Conservation (phyloP, 92 coral and sea anemone species). For the Epizoanthus ramosus region DNA sequence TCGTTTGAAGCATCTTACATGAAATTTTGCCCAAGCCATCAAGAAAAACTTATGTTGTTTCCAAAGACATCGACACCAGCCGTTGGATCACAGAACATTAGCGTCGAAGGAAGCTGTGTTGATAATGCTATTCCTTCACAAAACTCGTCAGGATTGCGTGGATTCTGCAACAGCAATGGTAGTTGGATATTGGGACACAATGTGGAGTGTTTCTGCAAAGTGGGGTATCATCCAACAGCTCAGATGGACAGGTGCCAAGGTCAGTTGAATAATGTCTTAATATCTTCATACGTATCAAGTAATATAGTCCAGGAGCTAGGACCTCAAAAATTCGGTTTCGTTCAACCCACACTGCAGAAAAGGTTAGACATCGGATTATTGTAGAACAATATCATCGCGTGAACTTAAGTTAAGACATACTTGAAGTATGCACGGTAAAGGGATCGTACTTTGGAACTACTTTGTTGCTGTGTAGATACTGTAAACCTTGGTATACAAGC, state of each 20-base stretch:
- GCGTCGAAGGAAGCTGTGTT: neutral
- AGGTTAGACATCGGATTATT: no score
- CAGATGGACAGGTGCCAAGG: constrained; percentile 1
- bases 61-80: neutral
- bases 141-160: neutral
- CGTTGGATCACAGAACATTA: neutral
- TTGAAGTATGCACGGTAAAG: no score
- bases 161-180: neutral
- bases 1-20: neutral
- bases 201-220: neutral
- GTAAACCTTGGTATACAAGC: no score
- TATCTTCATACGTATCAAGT: no score
- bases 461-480: no score
- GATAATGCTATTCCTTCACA: neutral
- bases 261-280: neutral
- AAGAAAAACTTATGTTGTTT: neutral
- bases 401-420: no score
- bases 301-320: no score
- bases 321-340: no score
- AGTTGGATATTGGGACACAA: neutral
- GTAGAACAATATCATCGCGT: no score
- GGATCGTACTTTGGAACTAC: no score
- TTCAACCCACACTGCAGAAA: no score
- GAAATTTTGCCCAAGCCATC: neutral
- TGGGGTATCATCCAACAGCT: neutral